Evolutionary conservation across 1,140 invertebrate species (phyloP).

Genomic region (Dryas iulia): DNA sequence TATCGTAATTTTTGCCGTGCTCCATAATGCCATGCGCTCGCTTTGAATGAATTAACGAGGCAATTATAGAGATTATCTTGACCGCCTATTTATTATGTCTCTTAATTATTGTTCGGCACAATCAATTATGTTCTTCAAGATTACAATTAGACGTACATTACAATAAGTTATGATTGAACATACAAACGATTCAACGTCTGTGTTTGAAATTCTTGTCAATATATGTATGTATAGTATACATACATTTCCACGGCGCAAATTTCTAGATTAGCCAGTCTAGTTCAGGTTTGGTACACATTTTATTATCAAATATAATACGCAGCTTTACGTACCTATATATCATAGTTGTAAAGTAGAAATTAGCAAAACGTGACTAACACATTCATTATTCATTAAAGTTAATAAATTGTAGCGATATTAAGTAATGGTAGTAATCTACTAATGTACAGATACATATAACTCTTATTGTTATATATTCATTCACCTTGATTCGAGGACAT

Average conservation of each 20-base stretch:
- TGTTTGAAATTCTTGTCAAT: background rate
- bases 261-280: background rate
- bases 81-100: constrained; percentile 7
- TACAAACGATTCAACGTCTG: background rate
- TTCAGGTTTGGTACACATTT: background rate
- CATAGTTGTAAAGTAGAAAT: constrained; percentile 30
- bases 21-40: background rate
- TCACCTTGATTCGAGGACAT: constrained; percentile 9
- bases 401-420: constrained; percentile 28
- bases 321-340: constrained; percentile 20
- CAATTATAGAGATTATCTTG: constrained; percentile 16
- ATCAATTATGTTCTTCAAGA: constrained; percentile 13
- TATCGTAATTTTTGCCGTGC: background rate
- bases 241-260: background rate
- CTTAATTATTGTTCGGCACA: constrained; percentile 9
- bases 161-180: background rate
- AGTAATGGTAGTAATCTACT: constrained; percentile 16
- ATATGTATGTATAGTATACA: background rate
- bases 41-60: constrained; percentile 7
- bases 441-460: constrained; percentile 11
- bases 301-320: constrained; percentile 18
- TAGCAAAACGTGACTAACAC: constrained; percentile 32
- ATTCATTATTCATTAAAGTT: constrained; percentile 33
- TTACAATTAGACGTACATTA: background rate
- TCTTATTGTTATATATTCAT: constrained; percentile 13